A percentile compares a stretch with the other conserved stretches of the same genome.
phyloP scores from a whole-genome alignment of 2,797 vertebrate species.

The Anguilla pacifica region DNA sequence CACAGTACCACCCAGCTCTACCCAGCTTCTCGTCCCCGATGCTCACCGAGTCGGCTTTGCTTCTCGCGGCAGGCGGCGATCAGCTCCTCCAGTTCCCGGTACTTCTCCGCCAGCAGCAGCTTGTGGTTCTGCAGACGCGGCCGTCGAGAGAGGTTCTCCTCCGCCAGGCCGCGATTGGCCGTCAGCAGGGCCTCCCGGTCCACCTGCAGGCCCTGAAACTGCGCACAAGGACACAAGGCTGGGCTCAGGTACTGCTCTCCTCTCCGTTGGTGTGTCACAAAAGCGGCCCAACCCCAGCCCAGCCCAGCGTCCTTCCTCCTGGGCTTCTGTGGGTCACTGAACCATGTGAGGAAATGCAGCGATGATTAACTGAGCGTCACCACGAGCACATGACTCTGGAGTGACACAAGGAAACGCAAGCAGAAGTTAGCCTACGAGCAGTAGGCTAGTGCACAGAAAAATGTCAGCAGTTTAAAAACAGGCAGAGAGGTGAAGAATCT shows the following conservation, averaged over 20 bases:
- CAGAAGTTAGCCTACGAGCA: background rate
- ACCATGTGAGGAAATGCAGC: background rate
- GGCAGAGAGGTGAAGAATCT: background rate
- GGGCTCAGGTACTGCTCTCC: background rate
- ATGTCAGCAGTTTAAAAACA: background rate
- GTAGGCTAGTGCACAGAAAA: background rate
- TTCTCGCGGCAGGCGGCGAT: constrained; percentile 72
- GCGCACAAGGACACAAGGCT: constrained; percentile 35
- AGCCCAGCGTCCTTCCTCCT: constrained; percentile 15
- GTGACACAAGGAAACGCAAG: too few species aligned
- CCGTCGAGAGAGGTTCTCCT: constrained; percentile 68
- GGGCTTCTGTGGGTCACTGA: background rate
- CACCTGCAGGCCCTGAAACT: constrained; percentile 79
- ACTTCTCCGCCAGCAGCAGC: constrained; percentile 74
- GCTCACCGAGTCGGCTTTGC: constrained; percentile 75
- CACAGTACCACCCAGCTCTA: background rate
- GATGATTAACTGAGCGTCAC: background rate
- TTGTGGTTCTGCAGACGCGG: constrained; percentile 73
- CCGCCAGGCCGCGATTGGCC: constrained; percentile 71
- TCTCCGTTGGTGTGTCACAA: background rate
- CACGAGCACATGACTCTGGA: background rate
- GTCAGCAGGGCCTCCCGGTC: constrained; percentile 69
- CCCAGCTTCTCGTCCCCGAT: background rate
- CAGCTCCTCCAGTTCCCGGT: constrained; percentile 70
- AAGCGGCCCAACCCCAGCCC: constrained; percentile 10